Percentiles rank a stretch among this genome's conserved stretches.
These are phyloP conservation scores for Cerastis rubricosa DNA, from an alignment of 2,888 invertebrate species.

Conservation along the genomic window DNA sequence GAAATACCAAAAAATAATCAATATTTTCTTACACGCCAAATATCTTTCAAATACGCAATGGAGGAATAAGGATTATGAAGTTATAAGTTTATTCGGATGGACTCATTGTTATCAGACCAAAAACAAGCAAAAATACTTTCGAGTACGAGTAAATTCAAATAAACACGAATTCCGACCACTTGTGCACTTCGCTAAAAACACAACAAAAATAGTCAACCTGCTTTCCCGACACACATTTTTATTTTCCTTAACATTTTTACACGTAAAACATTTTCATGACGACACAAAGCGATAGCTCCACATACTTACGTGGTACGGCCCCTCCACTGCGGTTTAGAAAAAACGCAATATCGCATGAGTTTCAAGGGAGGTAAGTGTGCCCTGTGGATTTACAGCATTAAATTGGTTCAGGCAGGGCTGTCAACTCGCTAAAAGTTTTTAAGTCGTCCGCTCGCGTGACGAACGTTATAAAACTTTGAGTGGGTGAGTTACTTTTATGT, in stretches of 20 bases:
- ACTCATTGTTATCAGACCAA: conserved; percentile 12
- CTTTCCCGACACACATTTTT: conserved; percentile 65
- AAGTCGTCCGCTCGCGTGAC: conserved; percentile 75
- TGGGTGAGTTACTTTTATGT: conserved; percentile 70
- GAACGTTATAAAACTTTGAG: conserved; percentile 72
- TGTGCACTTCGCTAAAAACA: conserved; percentile 57
- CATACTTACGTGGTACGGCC: conserved; percentile 69
- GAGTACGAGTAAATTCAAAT: conserved; percentile 26
- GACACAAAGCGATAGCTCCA: conserved; percentile 75
- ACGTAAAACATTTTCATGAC: conserved; percentile 77
- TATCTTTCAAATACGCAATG: too few species aligned
- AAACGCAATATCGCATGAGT: conserved; percentile 90
- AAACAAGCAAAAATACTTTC: background rate
- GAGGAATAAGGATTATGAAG: too few species aligned
- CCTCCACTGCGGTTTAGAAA: conserved; percentile 84
- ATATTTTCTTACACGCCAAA: too few species aligned
- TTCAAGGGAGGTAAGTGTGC: conserved; percentile 88
- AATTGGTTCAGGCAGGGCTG: conserved; percentile 87
- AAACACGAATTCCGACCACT: conserved; percentile 31
- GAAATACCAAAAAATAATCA: too few species aligned
- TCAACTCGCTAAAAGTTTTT: conserved; percentile 76
- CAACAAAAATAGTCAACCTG: conserved; percentile 59
- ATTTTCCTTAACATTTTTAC: conserved; percentile 72
- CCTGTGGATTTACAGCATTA: conserved; percentile 89
- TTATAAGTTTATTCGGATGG: background rate